A percentile compares a stretch with the other conserved stretches of the same genome.
Evolutionary conservation across 2,113 vertebrate species (phyloP).

Genomic region (Dromas ardeola): DNA sequence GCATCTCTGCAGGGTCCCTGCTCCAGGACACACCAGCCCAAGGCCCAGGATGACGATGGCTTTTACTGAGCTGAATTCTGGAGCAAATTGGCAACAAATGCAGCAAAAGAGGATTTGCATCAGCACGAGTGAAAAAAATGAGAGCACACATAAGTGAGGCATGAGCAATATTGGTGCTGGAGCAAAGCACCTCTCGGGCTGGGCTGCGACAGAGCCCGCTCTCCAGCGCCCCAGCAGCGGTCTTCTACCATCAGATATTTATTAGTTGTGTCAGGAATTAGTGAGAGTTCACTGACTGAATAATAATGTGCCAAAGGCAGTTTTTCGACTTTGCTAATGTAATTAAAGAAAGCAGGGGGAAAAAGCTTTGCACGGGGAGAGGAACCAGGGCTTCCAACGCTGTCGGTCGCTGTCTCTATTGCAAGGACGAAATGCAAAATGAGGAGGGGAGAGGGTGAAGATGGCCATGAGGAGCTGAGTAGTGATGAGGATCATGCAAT

Average conservation of each 20-base stretch:
- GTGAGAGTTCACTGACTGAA: slow-evolving; percentile 57
- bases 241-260: neutral
- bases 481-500: neutral
- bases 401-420: neutral
- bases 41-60: neutral
- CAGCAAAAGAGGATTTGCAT: neutral
- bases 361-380: neutral
- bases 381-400: accelerated
- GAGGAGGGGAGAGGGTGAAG: neutral
- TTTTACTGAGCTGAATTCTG: neutral
- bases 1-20: neutral
- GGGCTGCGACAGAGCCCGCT: neutral
- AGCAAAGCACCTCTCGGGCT: accelerated
- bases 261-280: slow-evolving; percentile 65
- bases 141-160: neutral
- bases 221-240: accelerated
- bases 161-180: accelerated
- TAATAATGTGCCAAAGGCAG: slow-evolving; percentile 51
- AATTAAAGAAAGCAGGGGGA: slow-evolving; percentile 39
- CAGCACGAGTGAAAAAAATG: neutral
- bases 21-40: neutral
- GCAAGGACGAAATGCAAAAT: neutral
- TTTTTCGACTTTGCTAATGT: slow-evolving; percentile 21
- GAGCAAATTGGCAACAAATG: neutral
- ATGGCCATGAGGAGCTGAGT: neutral